A percentile compares a stretch with the other conserved stretches of the same genome.
Evolutionary conservation across 2,888 invertebrate genomes (phyloP).

Genomic region (Desoria tigrina): DNA sequence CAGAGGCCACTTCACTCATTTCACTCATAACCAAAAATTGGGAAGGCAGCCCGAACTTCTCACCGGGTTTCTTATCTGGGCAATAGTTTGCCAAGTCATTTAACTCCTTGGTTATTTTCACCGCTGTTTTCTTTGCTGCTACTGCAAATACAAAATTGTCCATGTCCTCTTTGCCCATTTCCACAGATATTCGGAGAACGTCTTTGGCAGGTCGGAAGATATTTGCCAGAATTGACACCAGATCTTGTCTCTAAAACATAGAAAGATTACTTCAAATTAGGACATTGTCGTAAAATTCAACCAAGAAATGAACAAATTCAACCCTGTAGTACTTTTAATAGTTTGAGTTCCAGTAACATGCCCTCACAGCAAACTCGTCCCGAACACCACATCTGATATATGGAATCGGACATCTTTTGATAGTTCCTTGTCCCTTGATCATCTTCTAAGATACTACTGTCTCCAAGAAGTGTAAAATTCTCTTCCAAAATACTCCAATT

Average conservation of each 20-base stretch:
- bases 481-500: constrained; percentile 52
- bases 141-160: constrained; percentile 84
- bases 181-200: constrained; percentile 80
- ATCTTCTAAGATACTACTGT: constrained; percentile 47
- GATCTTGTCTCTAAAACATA: constrained; percentile 76
- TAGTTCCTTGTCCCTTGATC: constrained; percentile 50
- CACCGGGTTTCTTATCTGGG: constrained; percentile 77
- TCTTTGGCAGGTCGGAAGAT: constrained; percentile 82
- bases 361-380: constrained; percentile 94
- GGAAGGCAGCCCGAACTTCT: constrained; percentile 75
- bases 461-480: constrained; percentile 51
- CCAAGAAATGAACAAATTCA: not conserved
- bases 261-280: constrained; percentile 23
- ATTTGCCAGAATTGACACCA: constrained; percentile 81
- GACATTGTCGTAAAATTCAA: not conserved
- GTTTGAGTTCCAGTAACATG: constrained; percentile 90
- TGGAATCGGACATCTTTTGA: constrained; percentile 51
- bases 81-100: constrained; percentile 87
- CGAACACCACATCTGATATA: constrained; percentile 53
- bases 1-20: constrained; percentile 80
- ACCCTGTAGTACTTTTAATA: constrained; percentile 90
- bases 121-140: constrained; percentile 83
- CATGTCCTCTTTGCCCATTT: constrained; percentile 85
- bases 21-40: constrained; percentile 81
- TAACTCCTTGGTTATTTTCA: constrained; percentile 85